phyloP scores from a whole-genome alignment of 2,113 vertebrate genomes.

The Aldabrachelys gigantea region DNA sequence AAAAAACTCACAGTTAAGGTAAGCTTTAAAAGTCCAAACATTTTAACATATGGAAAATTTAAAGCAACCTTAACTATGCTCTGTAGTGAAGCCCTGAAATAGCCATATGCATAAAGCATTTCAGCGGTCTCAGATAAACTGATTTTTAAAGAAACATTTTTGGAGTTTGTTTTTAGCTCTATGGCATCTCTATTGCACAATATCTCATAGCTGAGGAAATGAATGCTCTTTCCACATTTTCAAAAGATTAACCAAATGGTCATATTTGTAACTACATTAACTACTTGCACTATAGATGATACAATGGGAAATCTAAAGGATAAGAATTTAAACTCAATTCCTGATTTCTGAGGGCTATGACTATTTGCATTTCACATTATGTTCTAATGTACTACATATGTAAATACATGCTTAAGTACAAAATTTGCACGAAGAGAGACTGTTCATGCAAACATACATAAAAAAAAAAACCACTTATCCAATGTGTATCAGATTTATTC shows the following conservation, averaged over 20 bases:
- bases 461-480: conserved; percentile 50
- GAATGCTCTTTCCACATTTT: conserved; percentile 30
- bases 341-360: conserved; percentile 49
- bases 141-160: neutral
- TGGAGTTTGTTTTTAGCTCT: neutral
- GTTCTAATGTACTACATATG: conserved; percentile 54
- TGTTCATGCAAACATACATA: conserved; percentile 53
- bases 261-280: conserved; percentile 55
- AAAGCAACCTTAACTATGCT: neutral
- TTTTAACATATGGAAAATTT: neutral
- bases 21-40: neutral
- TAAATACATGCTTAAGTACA: conserved; percentile 59
- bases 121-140: neutral
- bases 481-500: conserved; percentile 44
- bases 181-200: conserved; percentile 7
- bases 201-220: neutral
- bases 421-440: conserved; percentile 50
- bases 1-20: neutral
- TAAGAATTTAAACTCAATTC: conserved; percentile 66
- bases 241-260: conserved; percentile 44
- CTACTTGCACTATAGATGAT: conserved; percentile 69
- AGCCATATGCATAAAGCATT: neutral
- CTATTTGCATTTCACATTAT: conserved; percentile 50
- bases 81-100: neutral
- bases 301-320: conserved; percentile 62